Evolutionary conservation across 2,797 vertebrate species (phyloP).

Genomic region (Cynodonichthys magdalenae): DNA sequence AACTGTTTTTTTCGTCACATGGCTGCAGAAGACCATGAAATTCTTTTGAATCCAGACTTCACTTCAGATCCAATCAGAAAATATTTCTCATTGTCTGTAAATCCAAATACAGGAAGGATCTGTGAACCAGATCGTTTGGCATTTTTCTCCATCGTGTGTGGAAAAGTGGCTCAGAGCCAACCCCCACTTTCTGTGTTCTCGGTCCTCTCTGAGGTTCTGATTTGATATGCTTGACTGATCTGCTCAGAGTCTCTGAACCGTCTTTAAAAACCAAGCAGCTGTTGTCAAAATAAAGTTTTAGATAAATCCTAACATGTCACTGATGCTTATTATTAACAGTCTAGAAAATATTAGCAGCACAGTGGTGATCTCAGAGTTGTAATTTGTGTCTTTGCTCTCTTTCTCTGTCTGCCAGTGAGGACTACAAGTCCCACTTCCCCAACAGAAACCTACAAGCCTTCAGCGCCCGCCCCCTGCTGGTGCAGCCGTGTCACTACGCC

Average conservation of each 20-base stretch:
- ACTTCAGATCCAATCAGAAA: not conserved
- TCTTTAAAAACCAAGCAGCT: constrained; percentile 21
- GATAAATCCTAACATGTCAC: constrained; percentile 1
- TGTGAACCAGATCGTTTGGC: constrained; percentile 50
- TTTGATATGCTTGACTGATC: constrained; percentile 62
- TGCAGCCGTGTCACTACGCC: constrained; percentile 91
- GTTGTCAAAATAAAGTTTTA: constrained; percentile 11
- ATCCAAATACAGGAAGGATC: constrained; percentile 10
- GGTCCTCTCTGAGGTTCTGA: constrained; percentile 50
- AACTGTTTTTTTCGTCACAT: not conserved
- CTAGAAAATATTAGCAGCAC: not conserved
- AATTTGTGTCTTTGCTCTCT: constrained; percentile 3
- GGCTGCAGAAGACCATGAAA: not conserved
- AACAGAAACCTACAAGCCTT: constrained; percentile 89
- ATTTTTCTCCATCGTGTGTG: constrained; percentile 54
- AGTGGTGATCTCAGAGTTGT: not conserved
- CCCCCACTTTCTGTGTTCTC: constrained; percentile 36
- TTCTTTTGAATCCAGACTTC: not conserved
- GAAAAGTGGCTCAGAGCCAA: constrained; percentile 60
- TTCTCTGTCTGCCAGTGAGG: constrained; percentile 76
- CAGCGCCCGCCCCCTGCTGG: constrained; percentile 89
- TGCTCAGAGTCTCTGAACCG: constrained; percentile 20
- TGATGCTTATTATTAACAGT: not conserved
- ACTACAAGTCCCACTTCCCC: constrained; percentile 89
- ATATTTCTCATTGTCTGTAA: constrained; percentile 1